These are phyloP conservation scores for Aquatica leii DNA, from an alignment of 2,888 invertebrate species.

Conservation along the genomic window DNA sequence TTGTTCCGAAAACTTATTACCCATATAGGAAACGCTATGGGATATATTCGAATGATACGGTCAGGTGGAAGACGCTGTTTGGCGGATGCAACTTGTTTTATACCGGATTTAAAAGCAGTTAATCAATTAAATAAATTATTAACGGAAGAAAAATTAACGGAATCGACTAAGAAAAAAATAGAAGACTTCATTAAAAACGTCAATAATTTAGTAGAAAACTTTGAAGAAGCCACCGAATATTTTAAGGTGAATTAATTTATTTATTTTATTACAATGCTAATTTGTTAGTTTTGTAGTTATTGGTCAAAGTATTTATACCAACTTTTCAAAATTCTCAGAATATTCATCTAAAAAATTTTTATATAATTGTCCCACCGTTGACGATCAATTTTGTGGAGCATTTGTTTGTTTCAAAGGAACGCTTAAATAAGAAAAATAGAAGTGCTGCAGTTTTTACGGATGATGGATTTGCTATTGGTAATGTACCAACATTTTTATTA, in stretches of 20 bases:
- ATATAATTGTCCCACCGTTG: conserved; percentile 90
- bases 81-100: conserved; percentile 88
- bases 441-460: conserved; percentile 92
- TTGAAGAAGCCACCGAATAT: conserved; percentile 51
- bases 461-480: conserved; percentile 97
- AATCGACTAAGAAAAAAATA: conserved; percentile 71
- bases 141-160: conserved; percentile 67
- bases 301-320: conserved; percentile 92
- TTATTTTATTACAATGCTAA: conserved; percentile 16
- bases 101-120: conserved; percentile 77
- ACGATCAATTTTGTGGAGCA: conserved; percentile 96
- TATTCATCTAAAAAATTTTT: conserved; percentile 90
- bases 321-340: conserved; percentile 88
- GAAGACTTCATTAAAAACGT: conserved; percentile 81
- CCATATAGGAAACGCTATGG: conserved; percentile 94
- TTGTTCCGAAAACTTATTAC: conserved; percentile 91
- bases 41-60: conserved; percentile 92
- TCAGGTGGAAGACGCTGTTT: conserved; percentile 94
- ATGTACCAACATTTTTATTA: conserved; percentile 41
- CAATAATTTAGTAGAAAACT: conserved; percentile 77
- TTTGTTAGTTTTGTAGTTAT: conserved; percentile 66
- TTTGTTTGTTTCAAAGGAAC: conserved; percentile 89
- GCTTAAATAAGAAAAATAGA: conserved; percentile 89
- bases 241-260: conserved; percentile 45
- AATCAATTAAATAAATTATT: conserved; percentile 69